Percentiles rank a stretch among this genome's conserved stretches.
Conservation (phyloP, 2,888 invertebrate genomes). For the Hofmannophila pseudospretella region DNA sequence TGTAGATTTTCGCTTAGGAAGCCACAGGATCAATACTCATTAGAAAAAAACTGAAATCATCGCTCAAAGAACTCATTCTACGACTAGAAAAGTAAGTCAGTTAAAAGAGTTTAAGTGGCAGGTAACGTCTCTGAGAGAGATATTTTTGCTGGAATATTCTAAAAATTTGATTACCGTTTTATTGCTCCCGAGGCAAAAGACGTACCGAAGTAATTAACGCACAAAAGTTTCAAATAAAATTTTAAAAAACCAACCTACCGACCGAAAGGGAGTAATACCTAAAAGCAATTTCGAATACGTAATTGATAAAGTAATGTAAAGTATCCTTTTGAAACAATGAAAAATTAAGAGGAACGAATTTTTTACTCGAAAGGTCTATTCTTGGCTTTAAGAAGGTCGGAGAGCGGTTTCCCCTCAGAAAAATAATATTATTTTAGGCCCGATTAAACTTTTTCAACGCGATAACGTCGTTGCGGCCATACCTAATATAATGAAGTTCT, state of each 20-base stretch:
- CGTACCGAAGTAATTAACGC: too few relatives aligned
- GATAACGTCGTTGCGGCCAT: slow-evolving; percentile 29
- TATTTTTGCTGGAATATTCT: too few relatives aligned
- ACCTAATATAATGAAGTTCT: slow-evolving; percentile 17
- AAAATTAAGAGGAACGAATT: slow-evolving; percentile 31
- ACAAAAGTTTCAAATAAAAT: slow-evolving; percentile 1
- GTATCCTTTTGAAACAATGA: slow-evolving; percentile 41
- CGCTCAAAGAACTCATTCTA: too few relatives aligned
- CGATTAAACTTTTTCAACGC: slow-evolving; percentile 51
- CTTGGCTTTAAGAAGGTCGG: slow-evolving; percentile 11
- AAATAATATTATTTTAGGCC: slow-evolving; percentile 55
- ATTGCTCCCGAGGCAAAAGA: too few relatives aligned
- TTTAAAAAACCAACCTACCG: slow-evolving; percentile 14
- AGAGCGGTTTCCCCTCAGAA: slow-evolving; percentile 27
- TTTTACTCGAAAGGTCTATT: slow-evolving; percentile 23
- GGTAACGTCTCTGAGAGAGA: too few relatives aligned
- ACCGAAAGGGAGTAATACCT: slow-evolving; percentile 5
- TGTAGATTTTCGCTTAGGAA: too few relatives aligned
- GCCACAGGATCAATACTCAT: too few relatives aligned
- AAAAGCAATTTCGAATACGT: slow-evolving; percentile 24
- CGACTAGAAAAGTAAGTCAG: too few relatives aligned
- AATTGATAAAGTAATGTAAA: slow-evolving; percentile 36
- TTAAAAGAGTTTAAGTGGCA: too few relatives aligned
- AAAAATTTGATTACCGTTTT: too few relatives aligned
- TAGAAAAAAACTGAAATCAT: too few relatives aligned